Evolutionary conservation across 2,113 vertebrate species (phyloP).

Genomic region (Athene noctua): DNA sequence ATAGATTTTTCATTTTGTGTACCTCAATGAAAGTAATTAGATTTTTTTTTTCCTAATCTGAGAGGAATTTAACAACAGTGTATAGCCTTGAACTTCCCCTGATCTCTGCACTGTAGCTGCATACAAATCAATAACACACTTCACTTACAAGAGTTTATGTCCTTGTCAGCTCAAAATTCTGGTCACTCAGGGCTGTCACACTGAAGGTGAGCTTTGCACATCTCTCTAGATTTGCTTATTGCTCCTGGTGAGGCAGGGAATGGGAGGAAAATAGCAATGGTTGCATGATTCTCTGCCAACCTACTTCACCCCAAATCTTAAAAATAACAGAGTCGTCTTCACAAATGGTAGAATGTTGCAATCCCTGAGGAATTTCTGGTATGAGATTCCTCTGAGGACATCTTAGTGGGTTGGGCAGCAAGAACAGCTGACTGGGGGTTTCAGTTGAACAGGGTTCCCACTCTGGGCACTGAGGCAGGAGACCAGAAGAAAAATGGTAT

Average conservation of each 20-base stretch:
- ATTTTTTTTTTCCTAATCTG: constrained; percentile 18
- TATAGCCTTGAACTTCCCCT: constrained; percentile 49
- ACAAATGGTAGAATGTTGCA: background rate
- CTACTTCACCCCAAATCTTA: background rate
- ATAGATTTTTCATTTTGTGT: constrained; percentile 34
- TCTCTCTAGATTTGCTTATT: background rate
- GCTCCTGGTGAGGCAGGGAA: background rate
- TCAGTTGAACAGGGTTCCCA: background rate
- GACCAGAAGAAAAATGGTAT: background rate
- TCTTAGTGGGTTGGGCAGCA: background rate
- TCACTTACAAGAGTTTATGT: constrained; percentile 23
- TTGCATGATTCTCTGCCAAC: background rate
- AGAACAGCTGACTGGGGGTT: background rate
- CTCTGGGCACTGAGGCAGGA: background rate
- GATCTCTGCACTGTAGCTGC: constrained; percentile 52
- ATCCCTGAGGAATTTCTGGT: background rate
- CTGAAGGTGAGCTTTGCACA: constrained; percentile 5
- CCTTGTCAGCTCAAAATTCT: constrained; percentile 52
- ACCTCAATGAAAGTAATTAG: constrained; percentile 46
- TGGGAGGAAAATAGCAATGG: background rate
- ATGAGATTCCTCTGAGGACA: background rate
- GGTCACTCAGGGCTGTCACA: background rate
- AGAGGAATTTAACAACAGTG: constrained; percentile 33
- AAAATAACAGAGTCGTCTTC: background rate
- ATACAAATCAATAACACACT: constrained; percentile 51